Evolutionary conservation across 2,113 vertebrate species (phyloP).

Genomic region (Hucho hucho): DNA sequence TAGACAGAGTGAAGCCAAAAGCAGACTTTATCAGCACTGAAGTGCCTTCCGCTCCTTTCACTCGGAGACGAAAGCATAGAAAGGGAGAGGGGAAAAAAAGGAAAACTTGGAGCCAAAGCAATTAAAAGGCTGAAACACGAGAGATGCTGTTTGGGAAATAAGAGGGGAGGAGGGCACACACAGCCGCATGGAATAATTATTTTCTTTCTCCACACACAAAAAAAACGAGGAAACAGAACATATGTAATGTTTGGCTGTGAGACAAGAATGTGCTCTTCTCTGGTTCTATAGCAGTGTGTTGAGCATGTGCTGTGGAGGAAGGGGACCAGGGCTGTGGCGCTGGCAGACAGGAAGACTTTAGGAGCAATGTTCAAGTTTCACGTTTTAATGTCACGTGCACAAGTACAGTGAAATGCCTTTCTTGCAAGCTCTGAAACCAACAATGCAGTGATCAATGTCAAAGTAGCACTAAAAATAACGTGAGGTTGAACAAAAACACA

Average conservation of each 20-base stretch:
- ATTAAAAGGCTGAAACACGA: constrained; percentile 39
- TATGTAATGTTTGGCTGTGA: constrained; percentile 60
- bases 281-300: not conserved
- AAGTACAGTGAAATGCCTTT: too few relatives aligned
- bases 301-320: constrained; percentile 49
- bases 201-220: constrained; percentile 18
- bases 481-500: too few relatives aligned
- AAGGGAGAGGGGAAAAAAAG: constrained; percentile 4
- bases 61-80: constrained; percentile 24
- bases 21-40: constrained; percentile 36
- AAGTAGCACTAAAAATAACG: too few relatives aligned
- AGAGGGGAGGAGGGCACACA: not conserved
- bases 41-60: constrained; percentile 45
- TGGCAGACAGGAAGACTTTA: not conserved
- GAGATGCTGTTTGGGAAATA: constrained; percentile 24
- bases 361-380: not conserved
- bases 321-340: constrained; percentile 26
- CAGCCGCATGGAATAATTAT: not conserved
- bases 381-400: too few relatives aligned
- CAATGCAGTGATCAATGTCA: too few relatives aligned
- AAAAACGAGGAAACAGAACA: constrained; percentile 34
- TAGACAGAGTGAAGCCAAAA: constrained; percentile 16
- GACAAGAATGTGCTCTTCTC: constrained; percentile 56
- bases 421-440: too few relatives aligned
- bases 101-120: constrained; percentile 36